Conservation (phyloP, 2,888 invertebrate species). For the Colletes collaris region DNA sequence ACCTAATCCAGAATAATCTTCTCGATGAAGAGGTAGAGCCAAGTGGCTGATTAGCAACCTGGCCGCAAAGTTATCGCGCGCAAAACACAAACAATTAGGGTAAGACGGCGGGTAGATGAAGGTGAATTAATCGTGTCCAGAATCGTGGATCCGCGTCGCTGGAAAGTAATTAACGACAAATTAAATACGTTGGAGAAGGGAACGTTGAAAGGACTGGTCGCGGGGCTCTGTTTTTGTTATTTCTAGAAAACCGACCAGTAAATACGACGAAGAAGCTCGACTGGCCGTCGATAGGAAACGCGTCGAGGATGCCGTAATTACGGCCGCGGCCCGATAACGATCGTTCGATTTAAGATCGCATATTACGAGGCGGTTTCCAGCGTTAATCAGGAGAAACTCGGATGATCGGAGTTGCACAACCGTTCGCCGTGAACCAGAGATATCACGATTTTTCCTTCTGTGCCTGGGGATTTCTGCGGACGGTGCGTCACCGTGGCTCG, state of each 20-base stretch:
- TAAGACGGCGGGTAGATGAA: no score
- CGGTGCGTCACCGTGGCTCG: not conserved
- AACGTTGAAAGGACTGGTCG: not conserved
- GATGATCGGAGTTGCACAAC: conserved; percentile 26
- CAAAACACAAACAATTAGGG: no score
- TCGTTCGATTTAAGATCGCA: conserved; percentile 55
- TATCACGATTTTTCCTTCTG: not conserved
- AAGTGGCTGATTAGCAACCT: no score
- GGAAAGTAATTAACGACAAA: conserved; percentile 38
- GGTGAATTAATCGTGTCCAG: no score
- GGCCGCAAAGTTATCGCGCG: no score
- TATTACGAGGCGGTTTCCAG: not conserved
- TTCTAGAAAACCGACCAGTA: conserved; percentile 11
- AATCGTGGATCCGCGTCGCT: no score
- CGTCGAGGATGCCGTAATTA: conserved; percentile 53
- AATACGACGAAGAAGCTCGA: no score
- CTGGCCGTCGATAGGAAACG: conserved; percentile 47
- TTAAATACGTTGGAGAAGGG: conserved; percentile 4
- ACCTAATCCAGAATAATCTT: no score
- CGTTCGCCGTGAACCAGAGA: not conserved
- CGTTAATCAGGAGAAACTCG: conserved; percentile 19
- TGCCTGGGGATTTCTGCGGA: not conserved
- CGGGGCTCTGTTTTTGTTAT: not conserved
- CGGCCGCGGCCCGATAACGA: conserved; percentile 53
- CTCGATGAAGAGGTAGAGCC: no score